Percentiles rank a stretch among this genome's conserved stretches.
These are phyloP conservation scores for Drosophila putrida DNA, from an alignment of 2,888 invertebrate species.

Conservation along the genomic window DNA sequence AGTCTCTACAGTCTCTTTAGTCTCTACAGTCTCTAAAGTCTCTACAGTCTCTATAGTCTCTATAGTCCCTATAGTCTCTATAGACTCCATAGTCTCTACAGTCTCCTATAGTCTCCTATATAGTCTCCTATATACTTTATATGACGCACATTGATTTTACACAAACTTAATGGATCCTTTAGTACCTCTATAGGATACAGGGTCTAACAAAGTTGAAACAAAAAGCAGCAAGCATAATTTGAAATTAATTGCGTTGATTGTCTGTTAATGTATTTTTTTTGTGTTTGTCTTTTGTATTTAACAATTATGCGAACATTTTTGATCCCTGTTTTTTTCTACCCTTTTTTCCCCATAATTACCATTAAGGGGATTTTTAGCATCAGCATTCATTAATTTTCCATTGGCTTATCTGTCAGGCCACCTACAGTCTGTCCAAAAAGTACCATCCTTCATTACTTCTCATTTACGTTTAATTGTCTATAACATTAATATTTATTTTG, in stretches of 20 bases:
- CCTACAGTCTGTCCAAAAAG: not conserved
- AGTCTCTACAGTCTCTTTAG: too few relatives aligned
- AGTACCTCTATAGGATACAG: too few relatives aligned
- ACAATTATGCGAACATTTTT: slow-evolving; percentile 12
- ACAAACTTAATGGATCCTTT: too few relatives aligned
- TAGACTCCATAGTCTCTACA: too few relatives aligned
- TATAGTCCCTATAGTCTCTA: too few relatives aligned
- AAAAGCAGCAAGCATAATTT: slow-evolving; percentile 13
- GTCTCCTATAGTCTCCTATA: too few relatives aligned
- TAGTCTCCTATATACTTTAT: too few relatives aligned
- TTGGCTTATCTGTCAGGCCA: not conserved
- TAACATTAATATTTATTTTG: slow-evolving; percentile 17
- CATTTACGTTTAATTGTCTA: not conserved
- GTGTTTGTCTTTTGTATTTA: slow-evolving; percentile 3
- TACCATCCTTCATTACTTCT: not conserved
- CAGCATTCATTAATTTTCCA: not conserved
- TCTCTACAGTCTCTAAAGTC: too few relatives aligned
- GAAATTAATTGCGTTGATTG: slow-evolving; percentile 52
- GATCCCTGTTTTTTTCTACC: not conserved
- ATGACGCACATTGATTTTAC: too few relatives aligned
- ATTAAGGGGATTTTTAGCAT: not conserved
- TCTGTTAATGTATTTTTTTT: slow-evolving; percentile 22
- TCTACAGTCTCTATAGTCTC: too few relatives aligned
- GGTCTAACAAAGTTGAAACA: not conserved
- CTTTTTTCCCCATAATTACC: not conserved